Base-by-base conservation (phyloP, 2,113 vertebrate genomes). In the Sisor rabdophorus region DNA sequence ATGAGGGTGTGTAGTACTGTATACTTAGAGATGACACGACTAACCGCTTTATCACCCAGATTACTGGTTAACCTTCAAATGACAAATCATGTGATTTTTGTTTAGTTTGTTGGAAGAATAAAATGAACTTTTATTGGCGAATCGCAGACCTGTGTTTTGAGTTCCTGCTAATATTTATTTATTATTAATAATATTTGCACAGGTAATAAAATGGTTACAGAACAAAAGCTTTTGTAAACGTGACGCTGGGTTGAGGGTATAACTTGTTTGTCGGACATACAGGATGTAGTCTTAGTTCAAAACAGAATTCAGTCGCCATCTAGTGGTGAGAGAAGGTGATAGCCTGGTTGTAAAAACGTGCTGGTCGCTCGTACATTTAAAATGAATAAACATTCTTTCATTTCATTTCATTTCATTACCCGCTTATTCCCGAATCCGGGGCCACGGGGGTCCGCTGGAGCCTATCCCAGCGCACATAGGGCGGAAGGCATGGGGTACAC, bases 211-310 rank as follows among this genome's bases (percentile, higher is more conserved):
- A 68, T 19, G 16, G 44, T 68, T 50, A 48, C 15, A 20, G 47
- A 52, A 52, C 47, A 69, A 69, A 68, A 52, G 48, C 65, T 20
- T 52, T 63, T 52, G 9, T 68, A 26, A 68, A 24, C 4, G 9
- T 26, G 44, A 68, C 12, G 13, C 13, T 59, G 54, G 28, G 2
- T 3, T 60, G 40, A 30, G 36, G 71, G 58, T 61, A 19, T 7
- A 67, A 61, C 59, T 47, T 54, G 58, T 77, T 80, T 73, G 26
- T 11, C 67, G 32, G 32, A 48, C 30, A 65, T 9, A 22, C 10
- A 2, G 4, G 12, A 11, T 22, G 13, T n/a, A 50, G 24, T 30
- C 12, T 5, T 54, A 68, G 28, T 1, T 72, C 8, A 68, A 73
- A 76, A 12, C 1, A 70, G 26, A 36, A 13, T 22, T 28, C 8